Evolutionary conservation across 1,140 invertebrate genomes (phyloP).

Genomic region (Polyergus mexicanus): DNA sequence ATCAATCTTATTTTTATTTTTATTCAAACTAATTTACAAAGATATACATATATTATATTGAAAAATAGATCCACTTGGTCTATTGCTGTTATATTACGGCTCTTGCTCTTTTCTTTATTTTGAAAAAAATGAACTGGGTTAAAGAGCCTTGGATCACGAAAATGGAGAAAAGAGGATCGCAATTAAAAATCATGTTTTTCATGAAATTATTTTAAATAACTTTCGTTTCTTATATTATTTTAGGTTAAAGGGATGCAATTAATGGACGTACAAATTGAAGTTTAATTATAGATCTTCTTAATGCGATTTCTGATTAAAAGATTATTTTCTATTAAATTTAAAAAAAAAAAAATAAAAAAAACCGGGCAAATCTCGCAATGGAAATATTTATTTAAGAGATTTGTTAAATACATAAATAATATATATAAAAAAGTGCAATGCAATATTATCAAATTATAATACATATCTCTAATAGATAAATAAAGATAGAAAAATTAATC

Average conservation of each 20-base stretch:
- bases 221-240: neutral
- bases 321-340: constrained; percentile 36
- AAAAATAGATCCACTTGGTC: too few relatives aligned
- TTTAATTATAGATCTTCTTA: constrained; percentile 23
- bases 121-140: neutral
- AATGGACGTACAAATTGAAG: neutral
- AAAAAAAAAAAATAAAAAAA: too few relatives aligned
- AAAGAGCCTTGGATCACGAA: neutral
- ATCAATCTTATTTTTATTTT: neutral
- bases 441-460: neutral
- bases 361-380: neutral
- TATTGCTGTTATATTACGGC: too few relatives aligned
- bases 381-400: neutral
- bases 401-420: neutral
- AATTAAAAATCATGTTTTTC: constrained; percentile 1
- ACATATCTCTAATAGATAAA: neutral
- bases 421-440: neutral
- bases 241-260: neutral
- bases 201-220: constrained; percentile 20
- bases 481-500: too few relatives aligned
- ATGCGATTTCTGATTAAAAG: neutral
- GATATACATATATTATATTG: neutral
- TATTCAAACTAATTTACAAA: neutral
- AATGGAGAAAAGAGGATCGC: neutral
- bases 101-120: neutral